Base-by-base conservation (phyloP, 1,140 invertebrate species). In the Drosophila gunungcola region DNA sequence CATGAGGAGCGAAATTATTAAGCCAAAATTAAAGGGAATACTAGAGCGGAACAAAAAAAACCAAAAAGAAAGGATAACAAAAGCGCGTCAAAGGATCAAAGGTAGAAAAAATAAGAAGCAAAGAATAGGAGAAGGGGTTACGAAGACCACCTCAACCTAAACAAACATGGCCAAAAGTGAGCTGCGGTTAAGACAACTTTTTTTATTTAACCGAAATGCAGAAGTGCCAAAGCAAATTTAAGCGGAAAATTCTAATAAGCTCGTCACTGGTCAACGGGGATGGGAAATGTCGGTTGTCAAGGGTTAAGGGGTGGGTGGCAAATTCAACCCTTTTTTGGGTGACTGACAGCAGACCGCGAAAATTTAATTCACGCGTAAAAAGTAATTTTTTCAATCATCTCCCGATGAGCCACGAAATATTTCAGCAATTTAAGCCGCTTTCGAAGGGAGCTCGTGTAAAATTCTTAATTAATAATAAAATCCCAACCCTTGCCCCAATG, bases 241-340 rank as follows among this genome's bases (percentile, higher is more conserved):
- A 88, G 83, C 83, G 83, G 84, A 88, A 88, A 88, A 88, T 88
- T 89, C 79, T 88, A 88, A 88, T 88, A 88, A 88, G 83, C 83
- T 89, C 56, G 72, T 36, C 53, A n/a, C 38, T 43, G 64, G 78
- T 79, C 62, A 61, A 45, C 21, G 11, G 60, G 45, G 29, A 9
- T 49, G 55, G 68, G 72, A 7, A 36, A 46, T 48, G 52, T 56
- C 58, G 25, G 69, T 68, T 60, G 53, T 49, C 52, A 57, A 52
- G 61, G 46, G 42, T 16, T 45, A 39, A 43, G 42, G 38, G 56
- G 52, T 45, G 54, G 45, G 55, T 43, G 43, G 55, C 16, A n/a
- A 56, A 69, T 62, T 62, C 70, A 88, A 86, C 83, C 82, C 82
- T 79, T 82, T 55, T 55, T 52, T 11, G 58, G 58, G 29, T 69